phyloP scores from a whole-genome alignment of 2,888 invertebrate species.

The Xylocampa areola region DNA sequence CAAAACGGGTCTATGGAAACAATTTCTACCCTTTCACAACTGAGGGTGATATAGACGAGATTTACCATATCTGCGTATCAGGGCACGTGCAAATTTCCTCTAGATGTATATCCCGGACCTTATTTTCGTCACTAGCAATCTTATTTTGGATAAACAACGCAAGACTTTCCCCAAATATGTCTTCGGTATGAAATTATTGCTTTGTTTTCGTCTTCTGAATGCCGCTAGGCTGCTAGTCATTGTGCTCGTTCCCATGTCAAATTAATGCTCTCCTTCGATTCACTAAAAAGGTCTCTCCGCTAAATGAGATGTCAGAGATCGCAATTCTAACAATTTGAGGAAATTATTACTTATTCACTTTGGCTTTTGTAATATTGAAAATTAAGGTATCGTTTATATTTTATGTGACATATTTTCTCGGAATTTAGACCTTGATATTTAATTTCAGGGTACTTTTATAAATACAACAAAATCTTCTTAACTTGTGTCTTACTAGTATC shows the following conservation, averaged over 20 bases:
- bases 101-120: constrained; percentile 56
- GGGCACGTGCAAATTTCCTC: constrained; percentile 54
- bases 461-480: constrained; percentile 20
- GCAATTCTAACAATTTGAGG: constrained; percentile 16
- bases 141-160: constrained; percentile 64
- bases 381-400: constrained; percentile 22
- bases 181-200: constrained; percentile 70
- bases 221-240: constrained; percentile 52
- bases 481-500: constrained; percentile 2
- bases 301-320: constrained; percentile 22
- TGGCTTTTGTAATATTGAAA: constrained; percentile 18
- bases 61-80: constrained; percentile 51
- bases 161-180: constrained; percentile 61
- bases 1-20: constrained; percentile 44
- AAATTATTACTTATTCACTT: constrained; percentile 34
- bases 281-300: constrained; percentile 27
- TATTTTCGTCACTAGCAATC: constrained; percentile 61
- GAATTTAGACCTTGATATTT: not conserved
- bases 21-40: constrained; percentile 55
- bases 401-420: constrained; percentile 5
- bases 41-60: constrained; percentile 37
- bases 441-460: not conserved
- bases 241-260: constrained; percentile 52
- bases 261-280: constrained; percentile 41
- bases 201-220: constrained; percentile 78